phyloP scores from a whole-genome alignment of 1,140 invertebrate species.

The Apolygus lucorum region DNA sequence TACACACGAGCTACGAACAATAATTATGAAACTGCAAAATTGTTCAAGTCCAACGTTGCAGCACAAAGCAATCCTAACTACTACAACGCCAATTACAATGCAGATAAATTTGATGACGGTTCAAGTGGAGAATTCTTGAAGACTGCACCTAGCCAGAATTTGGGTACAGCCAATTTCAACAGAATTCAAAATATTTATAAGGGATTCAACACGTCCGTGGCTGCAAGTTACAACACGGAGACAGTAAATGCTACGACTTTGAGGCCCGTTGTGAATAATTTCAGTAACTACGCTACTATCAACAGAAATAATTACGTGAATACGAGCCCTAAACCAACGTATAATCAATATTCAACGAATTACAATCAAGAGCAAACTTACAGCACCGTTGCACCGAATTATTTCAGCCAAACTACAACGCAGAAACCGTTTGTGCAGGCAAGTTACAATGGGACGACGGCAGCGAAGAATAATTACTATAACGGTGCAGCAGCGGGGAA shows the following conservation, averaged over 20 bases:
- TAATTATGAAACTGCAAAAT: slow-evolving; percentile 30
- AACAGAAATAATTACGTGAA: background rate
- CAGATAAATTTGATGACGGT: slow-evolving; percentile 30
- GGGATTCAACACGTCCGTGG: slow-evolving; percentile 32
- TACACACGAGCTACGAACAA: slow-evolving; percentile 6
- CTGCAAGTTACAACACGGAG: slow-evolving; percentile 30
- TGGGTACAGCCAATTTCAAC: slow-evolving; percentile 34
- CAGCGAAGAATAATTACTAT: background rate
- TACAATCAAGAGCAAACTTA: background rate
- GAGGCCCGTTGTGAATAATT: background rate
- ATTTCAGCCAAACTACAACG: background rate
- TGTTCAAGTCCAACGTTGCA: slow-evolving; percentile 27
- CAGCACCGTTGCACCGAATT: background rate
- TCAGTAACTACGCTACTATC: background rate
- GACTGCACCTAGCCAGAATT: slow-evolving; percentile 34
- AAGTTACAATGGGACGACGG: background rate
- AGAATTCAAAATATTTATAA: slow-evolving; percentile 31
- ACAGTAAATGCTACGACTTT: slow-evolving; percentile 7
- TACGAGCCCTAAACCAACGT: background rate
- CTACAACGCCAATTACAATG: background rate
- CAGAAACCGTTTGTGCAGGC: background rate
- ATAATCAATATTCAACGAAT: background rate
- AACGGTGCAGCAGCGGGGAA: background rate
- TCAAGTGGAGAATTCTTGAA: slow-evolving; percentile 33
- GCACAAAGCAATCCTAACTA: slow-evolving; percentile 12